These are phyloP conservation scores for Hydractinia echinata DNA, from an alignment of 30 jellyfish, hydroid and myxozoan genomes.

Conservation along the genomic window DNA sequence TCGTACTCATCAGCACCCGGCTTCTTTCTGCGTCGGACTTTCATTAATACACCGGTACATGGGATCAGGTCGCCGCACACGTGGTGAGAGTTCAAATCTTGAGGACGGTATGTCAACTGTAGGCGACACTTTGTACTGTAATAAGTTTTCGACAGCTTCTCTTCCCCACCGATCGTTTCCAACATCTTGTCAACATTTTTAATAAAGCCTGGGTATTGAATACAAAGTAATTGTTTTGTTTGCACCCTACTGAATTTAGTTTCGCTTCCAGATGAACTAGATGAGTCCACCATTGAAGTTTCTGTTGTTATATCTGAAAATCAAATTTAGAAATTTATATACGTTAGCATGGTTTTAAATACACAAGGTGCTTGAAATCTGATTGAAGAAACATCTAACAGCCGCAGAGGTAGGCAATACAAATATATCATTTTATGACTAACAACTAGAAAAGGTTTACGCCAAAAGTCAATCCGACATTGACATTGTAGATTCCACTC, in stretches of 20 bases:
- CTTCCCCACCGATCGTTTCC: constrained; percentile 77
- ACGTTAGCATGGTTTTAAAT: not conserved
- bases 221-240: constrained; percentile 33
- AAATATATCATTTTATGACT: too few species aligned
- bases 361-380: too few species aligned
- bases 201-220: constrained; percentile 84
- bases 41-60: constrained; percentile 50
- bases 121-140: constrained; percentile 58
- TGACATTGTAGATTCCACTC: too few species aligned
- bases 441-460: too few species aligned
- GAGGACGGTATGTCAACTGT: constrained; percentile 80
- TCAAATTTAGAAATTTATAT: not conserved
- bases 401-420: too few species aligned
- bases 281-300: too few species aligned
- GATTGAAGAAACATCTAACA: too few species aligned
- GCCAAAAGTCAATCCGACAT: too few species aligned
- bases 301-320: not conserved
- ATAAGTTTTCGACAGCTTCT: constrained; percentile 50
- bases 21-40: constrained; percentile 50
- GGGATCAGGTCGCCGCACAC: constrained; percentile 73
- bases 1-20: constrained; percentile 31
- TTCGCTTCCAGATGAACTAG: not conserved
- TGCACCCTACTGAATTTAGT: not conserved
- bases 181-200: constrained; percentile 72
- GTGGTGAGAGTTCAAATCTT: constrained; percentile 61